Conservation (phyloP, 2,888 invertebrate species). For the Muschampia plurimacula region DNA sequence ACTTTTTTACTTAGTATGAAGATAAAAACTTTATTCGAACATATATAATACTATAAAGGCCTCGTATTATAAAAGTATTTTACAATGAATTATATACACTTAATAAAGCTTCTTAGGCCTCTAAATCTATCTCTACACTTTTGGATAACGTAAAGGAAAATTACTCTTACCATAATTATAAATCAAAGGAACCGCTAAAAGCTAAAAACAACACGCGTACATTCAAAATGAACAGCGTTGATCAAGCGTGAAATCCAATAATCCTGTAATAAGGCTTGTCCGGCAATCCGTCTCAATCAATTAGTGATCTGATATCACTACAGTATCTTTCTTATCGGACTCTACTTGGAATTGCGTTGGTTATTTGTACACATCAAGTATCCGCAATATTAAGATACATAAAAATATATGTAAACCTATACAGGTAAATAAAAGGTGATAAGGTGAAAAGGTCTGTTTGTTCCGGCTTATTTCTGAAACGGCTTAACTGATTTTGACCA, state of each 20-base stretch:
- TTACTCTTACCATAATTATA: not conserved
- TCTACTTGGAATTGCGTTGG: conserved; percentile 3
- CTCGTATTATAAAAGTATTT: no score
- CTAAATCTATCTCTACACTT: not conserved
- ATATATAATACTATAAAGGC: no score
- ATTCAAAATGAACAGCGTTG: conserved; percentile 10
- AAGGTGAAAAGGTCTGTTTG: no score
- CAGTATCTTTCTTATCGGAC: conserved; percentile 30
- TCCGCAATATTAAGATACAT: not conserved
- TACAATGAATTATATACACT: no score
- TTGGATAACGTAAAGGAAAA: not conserved
- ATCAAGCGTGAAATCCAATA: conserved; percentile 25
- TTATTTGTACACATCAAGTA: conserved; percentile 5
- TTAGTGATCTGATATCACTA: conserved; percentile 56
- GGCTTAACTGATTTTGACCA: no score
- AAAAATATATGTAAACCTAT: no score
- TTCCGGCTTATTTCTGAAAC: no score
- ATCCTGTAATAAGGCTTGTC: conserved; percentile 54
- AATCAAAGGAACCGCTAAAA: conserved; percentile 8
- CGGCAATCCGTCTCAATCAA: conserved; percentile 77
- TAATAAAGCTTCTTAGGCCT: no score
- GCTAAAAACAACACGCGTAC: not conserved
- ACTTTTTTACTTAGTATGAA: no score
- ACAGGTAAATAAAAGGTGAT: no score
- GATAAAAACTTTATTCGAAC: no score